Evolutionary conservation across 2,113 vertebrate genomes (phyloP), one percentile per base, ranked within the genome.

Genomic region (Mastomys natalensis): DNA sequence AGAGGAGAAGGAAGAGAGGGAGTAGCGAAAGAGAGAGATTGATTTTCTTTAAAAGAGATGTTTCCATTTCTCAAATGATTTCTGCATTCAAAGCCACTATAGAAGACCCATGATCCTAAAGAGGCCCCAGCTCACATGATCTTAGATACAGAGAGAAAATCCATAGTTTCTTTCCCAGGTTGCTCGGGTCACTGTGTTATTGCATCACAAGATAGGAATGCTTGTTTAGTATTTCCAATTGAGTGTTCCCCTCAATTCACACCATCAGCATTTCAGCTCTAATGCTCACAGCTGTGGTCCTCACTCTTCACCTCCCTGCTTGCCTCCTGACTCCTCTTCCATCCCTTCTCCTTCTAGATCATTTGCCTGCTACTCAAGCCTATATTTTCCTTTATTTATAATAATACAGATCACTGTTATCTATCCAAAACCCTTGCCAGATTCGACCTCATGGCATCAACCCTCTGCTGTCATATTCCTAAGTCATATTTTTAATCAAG

Each of bases 401-500:
- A 24, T 37, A 81, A 95, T 2, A 4, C 73, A 82, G 17, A 78
- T 37, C 78, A 84, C 93, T 24, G 68, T 8, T 5, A n/a, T 84
- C 82, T 60, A 24, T 51, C 91, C 62, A 21, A 80, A 94, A 87
- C 55, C 13, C 93, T 51, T 34, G 62, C 31, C 4, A 0, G 87
- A 78, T 45, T 13, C 1, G n/a, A n/a, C 66, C 40, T 4, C 17
- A 45, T 68, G 51, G 64, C 7, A 43, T 21, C 55, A 93, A 89
- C 51, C 62, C 43, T 93, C 37, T 93, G 60, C 26, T 87, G 48
- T 34, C 12, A 82, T 66, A 88, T 92, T 62, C 68, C 64, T 48
- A 73, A 90, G 58, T 60, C 62, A 76, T 82, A 26, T 43, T 85
- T 91, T 92, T 76, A 78, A 95, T 70, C 55, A 91, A 31, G 95